Percentiles rank a stretch among this genome's conserved stretches.
Evolutionary conservation across 1,140 invertebrate species (phyloP).

Genomic region (Zaprionus ornatus): DNA sequence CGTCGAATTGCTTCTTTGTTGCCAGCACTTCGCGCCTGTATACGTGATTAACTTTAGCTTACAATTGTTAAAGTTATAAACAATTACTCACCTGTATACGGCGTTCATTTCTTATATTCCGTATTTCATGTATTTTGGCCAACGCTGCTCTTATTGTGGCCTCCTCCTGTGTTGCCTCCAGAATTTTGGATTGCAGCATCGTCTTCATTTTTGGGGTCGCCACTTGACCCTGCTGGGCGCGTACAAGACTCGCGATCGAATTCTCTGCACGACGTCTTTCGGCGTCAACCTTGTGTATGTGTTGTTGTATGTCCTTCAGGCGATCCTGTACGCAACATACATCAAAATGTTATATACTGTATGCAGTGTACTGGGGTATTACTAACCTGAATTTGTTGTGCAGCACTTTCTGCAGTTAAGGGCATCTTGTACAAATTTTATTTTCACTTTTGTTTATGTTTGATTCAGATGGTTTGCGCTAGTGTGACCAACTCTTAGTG

Average conservation of each 20-base stretch:
- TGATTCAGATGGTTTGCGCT: neutral
- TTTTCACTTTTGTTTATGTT: slow-evolving; percentile 1
- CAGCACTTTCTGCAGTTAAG: slow-evolving; percentile 90
- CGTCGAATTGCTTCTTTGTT: slow-evolving; percentile 96
- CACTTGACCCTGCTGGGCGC: slow-evolving; percentile 91
- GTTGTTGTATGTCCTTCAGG: slow-evolving; percentile 89
- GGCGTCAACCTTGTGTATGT: slow-evolving; percentile 92
- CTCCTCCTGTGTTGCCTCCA: slow-evolving; percentile 93
- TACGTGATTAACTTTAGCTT: neutral
- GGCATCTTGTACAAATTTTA: slow-evolving; percentile 85
- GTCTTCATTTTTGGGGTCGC: slow-evolving; percentile 91
- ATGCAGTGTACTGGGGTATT: neutral
- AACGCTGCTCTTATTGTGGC: slow-evolving; percentile 92
- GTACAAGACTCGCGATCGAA: slow-evolving; percentile 90
- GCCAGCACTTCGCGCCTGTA: slow-evolving; percentile 89
- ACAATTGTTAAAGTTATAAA: neutral
- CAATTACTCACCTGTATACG: slow-evolving; percentile 87
- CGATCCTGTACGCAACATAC: slow-evolving; percentile 86
- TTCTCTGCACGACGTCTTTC: slow-evolving; percentile 91
- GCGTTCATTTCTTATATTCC: slow-evolving; percentile 93
- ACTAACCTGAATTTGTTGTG: slow-evolving; percentile 85
- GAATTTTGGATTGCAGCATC: slow-evolving; percentile 85
- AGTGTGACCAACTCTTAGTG: neutral
- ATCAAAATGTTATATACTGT: neutral
- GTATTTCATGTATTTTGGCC: slow-evolving; percentile 95